Evolutionary conservation across 2,113 vertebrate genomes (phyloP).

Genomic region (Heterotis niloticus): DNA sequence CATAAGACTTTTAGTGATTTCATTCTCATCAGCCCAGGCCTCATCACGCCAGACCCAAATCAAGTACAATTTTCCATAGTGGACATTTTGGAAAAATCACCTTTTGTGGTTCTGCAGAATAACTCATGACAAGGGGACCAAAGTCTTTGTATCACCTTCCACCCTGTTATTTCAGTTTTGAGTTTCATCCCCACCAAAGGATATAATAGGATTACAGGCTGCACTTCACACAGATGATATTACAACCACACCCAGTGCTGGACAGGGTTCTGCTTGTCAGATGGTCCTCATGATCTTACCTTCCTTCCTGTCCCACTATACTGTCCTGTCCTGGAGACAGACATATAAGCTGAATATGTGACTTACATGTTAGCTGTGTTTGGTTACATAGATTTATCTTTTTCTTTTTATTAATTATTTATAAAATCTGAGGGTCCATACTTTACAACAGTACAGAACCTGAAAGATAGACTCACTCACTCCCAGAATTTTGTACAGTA

Average conservation of each 20-base stretch:
- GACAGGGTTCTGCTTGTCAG: not conserved
- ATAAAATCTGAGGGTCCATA: too few relatives aligned
- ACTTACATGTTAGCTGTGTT: not conserved
- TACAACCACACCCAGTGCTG: conserved; percentile 2
- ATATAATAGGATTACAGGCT: conserved; percentile 11
- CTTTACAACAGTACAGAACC: not conserved
- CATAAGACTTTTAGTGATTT: too few relatives aligned
- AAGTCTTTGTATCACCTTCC: not conserved
- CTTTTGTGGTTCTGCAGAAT: not conserved
- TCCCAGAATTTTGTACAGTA: not conserved
- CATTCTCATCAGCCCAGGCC: not conserved
- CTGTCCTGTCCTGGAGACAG: not conserved
- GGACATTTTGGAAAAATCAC: not conserved
- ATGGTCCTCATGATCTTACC: not conserved
- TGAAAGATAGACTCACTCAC: not conserved
- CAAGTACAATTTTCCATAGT: not conserved
- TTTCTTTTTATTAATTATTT: too few relatives aligned
- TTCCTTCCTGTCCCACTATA: not conserved
- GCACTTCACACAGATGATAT: too few relatives aligned
- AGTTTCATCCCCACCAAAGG: conserved; percentile 7
- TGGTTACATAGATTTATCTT: not conserved
- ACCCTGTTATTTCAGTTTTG: conserved; percentile 10
- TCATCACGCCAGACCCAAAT: too few relatives aligned
- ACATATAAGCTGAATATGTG: not conserved
- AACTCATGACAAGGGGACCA: not conserved